Percentiles rank a stretch among this genome's conserved stretches.
These are phyloP conservation scores for Podarcis cretensis DNA, from an alignment of 2,113 vertebrate species.

Conservation along the genomic window DNA sequence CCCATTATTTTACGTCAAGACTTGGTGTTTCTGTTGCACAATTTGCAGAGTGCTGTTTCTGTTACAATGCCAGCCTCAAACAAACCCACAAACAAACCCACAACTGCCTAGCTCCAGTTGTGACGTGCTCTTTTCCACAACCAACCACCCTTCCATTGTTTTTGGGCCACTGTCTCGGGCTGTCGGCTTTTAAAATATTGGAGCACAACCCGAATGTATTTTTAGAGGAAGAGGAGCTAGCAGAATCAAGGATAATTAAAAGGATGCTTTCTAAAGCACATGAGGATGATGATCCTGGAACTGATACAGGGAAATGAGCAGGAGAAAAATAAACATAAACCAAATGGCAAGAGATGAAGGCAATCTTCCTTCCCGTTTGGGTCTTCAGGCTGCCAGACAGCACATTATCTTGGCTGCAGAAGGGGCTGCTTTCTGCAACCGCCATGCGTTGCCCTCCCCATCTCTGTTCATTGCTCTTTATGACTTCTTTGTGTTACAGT, in stretches of 20 bases:
- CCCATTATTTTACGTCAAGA: no score
- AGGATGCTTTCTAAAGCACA: not conserved
- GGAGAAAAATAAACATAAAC: not conserved
- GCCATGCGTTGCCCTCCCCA: not conserved
- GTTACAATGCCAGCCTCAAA: not conserved
- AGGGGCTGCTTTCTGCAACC: not conserved
- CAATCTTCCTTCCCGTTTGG: not conserved
- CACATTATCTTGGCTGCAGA: no score
- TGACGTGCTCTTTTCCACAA: not conserved
- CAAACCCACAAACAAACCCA: no score
- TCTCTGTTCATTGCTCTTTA: not conserved
- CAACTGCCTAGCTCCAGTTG: accelerated
- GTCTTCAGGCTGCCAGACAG: not conserved
- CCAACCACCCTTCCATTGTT: not conserved
- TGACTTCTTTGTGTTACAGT: not conserved
- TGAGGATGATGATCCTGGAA: not conserved
- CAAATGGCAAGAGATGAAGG: not conserved
- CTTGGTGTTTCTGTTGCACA: not conserved
- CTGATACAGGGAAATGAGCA: not conserved
- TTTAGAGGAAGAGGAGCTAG: not conserved
- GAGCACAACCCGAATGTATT: not conserved
- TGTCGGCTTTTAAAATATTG: conserved; percentile 25
- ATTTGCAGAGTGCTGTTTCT: conserved; percentile 25
- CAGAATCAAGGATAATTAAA: not conserved
- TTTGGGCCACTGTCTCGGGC: not conserved